These are phyloP conservation scores for Strix uralensis DNA, from an alignment of 2,113 vertebrate species.

Conservation along the genomic window DNA sequence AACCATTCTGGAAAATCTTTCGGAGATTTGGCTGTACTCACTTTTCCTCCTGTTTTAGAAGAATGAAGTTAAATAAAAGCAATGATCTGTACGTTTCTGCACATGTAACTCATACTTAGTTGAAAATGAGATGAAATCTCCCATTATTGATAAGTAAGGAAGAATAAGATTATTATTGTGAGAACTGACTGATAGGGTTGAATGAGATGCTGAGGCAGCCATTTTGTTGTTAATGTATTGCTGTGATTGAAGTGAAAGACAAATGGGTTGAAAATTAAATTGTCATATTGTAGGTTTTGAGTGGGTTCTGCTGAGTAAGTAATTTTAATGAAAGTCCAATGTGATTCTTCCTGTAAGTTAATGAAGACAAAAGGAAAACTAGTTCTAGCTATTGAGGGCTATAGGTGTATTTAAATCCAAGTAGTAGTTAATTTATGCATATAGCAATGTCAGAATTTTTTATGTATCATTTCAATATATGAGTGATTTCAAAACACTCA, in stretches of 20 bases:
- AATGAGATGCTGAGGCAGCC: slow-evolving; percentile 15
- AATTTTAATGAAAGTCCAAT: neutral
- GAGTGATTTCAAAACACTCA: neutral
- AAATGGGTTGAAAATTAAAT: neutral
- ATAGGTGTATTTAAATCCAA: neutral
- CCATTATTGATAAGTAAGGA: neutral
- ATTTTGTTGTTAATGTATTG: slow-evolving; percentile 20
- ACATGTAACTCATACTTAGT: neutral
- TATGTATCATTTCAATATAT: neutral
- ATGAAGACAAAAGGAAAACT: neutral
- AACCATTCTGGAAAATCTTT: neutral
- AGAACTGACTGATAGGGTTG: neutral
- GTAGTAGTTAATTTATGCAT: neutral
- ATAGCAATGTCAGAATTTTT: neutral
- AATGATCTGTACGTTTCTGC: neutral
- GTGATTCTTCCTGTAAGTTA: neutral
- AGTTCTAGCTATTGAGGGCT: neutral
- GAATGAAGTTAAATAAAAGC: neutral
- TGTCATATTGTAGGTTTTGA: neutral
- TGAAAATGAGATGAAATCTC: neutral
- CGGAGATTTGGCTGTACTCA: neutral
- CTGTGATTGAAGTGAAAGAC: neutral
- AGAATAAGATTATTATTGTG: neutral
- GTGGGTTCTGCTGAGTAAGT: neutral
- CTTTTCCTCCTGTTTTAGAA: neutral